These are phyloP conservation scores for Autographa gamma DNA, from an alignment of 2,888 invertebrate genomes.

Conservation along the genomic window DNA sequence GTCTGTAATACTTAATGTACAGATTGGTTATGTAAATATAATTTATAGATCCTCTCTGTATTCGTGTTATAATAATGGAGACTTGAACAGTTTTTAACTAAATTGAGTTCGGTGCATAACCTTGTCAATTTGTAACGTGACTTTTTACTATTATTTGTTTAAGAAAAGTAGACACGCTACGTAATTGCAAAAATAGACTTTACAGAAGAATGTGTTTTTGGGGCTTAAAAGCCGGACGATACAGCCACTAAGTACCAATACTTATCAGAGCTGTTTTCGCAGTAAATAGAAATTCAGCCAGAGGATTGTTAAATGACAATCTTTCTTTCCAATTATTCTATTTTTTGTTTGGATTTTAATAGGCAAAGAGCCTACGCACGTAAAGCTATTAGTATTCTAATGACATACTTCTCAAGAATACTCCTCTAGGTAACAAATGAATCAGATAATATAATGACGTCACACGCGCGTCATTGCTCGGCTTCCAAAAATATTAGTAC, in stretches of 20 bases:
- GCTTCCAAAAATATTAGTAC: slow-evolving; percentile 52
- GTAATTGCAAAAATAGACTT: too few species aligned
- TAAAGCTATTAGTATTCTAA: slow-evolving; percentile 42
- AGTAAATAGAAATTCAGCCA: background rate
- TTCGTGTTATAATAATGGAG: background rate
- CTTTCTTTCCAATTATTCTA: background rate
- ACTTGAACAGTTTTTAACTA: background rate
- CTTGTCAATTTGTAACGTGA: too few species aligned
- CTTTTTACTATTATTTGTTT: too few species aligned
- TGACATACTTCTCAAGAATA: slow-evolving; percentile 46
- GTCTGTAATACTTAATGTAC: slow-evolving; percentile 2
- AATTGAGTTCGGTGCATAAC: background rate
- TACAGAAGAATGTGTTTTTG: too few species aligned
- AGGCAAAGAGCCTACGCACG: slow-evolving; percentile 33
- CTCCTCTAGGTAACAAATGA: slow-evolving; percentile 51
- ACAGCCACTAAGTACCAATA: too few species aligned
- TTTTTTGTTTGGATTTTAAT: background rate
- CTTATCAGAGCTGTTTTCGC: too few species aligned
- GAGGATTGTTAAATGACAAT: background rate
- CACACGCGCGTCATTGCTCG: slow-evolving; percentile 40
- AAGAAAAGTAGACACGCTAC: too few species aligned
- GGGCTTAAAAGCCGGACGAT: too few species aligned
- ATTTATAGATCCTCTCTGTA: background rate
- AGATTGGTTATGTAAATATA: slow-evolving; percentile 41
- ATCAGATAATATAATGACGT: slow-evolving; percentile 60